A percentile compares a stretch with the other conserved stretches of the same genome.
These are phyloP conservation scores for Chydorus sphaericus DNA, from an alignment of 2,888 invertebrate species.

Conservation along the genomic window DNA sequence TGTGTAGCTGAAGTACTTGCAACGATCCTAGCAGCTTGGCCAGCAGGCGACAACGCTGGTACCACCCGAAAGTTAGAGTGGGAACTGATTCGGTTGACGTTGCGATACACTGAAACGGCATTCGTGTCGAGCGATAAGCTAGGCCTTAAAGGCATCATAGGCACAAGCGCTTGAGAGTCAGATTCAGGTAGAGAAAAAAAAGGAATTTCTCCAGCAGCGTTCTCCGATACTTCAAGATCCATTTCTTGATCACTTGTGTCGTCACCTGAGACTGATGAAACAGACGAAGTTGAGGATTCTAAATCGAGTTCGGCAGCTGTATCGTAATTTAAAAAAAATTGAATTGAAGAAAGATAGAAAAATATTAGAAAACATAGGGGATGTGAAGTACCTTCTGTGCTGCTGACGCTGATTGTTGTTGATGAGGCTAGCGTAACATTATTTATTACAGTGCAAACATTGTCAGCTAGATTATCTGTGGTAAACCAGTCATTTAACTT, in stretches of 20 bases:
- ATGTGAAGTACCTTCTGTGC: conserved; percentile 53
- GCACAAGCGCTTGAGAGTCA: conserved; percentile 3
- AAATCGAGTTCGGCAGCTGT: conserved; percentile 8
- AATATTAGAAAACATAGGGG: conserved; percentile 24
- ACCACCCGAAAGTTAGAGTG: not conserved
- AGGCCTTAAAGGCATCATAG: not conserved
- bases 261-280: not conserved
- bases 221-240: conserved; percentile 1
- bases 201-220: not conserved
- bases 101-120: not conserved
- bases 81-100: not conserved
- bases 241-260: conserved; percentile 10
- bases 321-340: not conserved
- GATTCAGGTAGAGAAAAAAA: not conserved
- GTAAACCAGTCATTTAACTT: conserved; percentile 51
- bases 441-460: conserved; percentile 52
- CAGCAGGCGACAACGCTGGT: conserved; percentile 1
- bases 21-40: conserved; percentile 1
- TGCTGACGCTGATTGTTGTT: conserved; percentile 31
- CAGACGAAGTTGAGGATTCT: not conserved
- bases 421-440: conserved; percentile 40
- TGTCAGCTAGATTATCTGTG: conserved; percentile 56
- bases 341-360: not conserved
- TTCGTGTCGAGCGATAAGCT: not conserved
- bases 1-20: not conserved